A percentile compares a stretch with the other conserved stretches of the same genome.
Conservation (phyloP, 2,797 vertebrate species). For the Mus minutoides region DNA sequence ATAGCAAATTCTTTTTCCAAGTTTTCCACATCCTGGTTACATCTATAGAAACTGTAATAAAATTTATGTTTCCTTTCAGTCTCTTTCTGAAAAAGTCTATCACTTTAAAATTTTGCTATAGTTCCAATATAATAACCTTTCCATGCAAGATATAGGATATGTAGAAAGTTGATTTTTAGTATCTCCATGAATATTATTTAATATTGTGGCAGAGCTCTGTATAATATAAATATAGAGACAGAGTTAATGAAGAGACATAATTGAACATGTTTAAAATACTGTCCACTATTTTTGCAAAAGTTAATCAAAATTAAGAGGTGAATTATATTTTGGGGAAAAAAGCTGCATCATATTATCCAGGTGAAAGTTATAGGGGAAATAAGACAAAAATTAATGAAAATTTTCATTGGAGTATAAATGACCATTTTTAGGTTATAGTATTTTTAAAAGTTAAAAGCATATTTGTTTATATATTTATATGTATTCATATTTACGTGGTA, state of each 20-base stretch:
- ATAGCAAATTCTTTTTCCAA: slow-evolving; percentile 77
- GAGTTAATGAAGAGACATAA: slow-evolving; percentile 80
- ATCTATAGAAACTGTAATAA: slow-evolving; percentile 82
- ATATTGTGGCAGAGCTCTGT: slow-evolving; percentile 66
- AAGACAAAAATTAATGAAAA: slow-evolving; percentile 49
- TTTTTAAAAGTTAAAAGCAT: neutral
- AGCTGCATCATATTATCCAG: neutral
- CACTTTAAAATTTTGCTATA: slow-evolving; percentile 76
- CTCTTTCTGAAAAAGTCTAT: slow-evolving; percentile 64
- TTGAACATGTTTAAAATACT: slow-evolving; percentile 77
- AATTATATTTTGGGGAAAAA: slow-evolving; percentile 28
- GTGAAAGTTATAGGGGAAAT: slow-evolving; percentile 62
- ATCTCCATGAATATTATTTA: slow-evolving; percentile 73
- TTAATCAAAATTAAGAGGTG: slow-evolving; percentile 8
- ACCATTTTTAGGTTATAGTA: slow-evolving; percentile 50
- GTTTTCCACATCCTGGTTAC: slow-evolving; percentile 69
- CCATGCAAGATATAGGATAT: slow-evolving; percentile 78
- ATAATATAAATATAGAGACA: slow-evolving; percentile 82
- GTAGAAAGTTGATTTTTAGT: slow-evolving; percentile 79
- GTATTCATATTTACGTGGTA: neutral
- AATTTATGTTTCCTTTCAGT: slow-evolving; percentile 78
- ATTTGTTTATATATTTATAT: neutral
- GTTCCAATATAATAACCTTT: slow-evolving; percentile 70
- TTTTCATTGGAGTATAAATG: slow-evolving; percentile 67
- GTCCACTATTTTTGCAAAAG: slow-evolving; percentile 68